A percentile compares a stretch with the other conserved stretches of the same genome.
Evolutionary conservation across 2,888 invertebrate genomes (phyloP).

Genomic region (Drosophila borborema): DNA sequence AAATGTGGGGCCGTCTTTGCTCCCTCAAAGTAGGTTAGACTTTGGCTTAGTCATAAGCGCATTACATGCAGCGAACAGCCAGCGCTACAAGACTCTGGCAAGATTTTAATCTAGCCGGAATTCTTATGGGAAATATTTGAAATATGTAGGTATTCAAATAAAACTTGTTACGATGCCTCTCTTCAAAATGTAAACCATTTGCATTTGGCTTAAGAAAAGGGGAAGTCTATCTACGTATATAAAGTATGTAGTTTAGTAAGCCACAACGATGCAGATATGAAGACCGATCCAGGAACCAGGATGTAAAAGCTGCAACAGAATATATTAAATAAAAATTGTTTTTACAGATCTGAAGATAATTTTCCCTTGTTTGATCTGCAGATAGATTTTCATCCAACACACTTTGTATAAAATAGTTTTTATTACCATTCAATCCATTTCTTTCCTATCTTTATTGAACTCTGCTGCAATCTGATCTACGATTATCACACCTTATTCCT

Average conservation of each 20-base stretch:
- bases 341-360: not conserved
- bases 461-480: not conserved
- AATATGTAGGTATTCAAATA: slow-evolving; percentile 26
- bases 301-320: not conserved
- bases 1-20: slow-evolving; percentile 43
- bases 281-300: not conserved
- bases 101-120: slow-evolving; percentile 47
- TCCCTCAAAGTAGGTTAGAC: slow-evolving; percentile 60
- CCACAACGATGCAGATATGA: not conserved
- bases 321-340: not conserved
- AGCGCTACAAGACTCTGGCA: slow-evolving; percentile 14
- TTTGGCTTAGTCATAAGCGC: slow-evolving; percentile 60
- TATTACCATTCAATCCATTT: not conserved
- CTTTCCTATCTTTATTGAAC: not conserved
- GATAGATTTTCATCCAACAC: not conserved
- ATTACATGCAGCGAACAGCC: slow-evolving; percentile 36
- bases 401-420: not conserved
- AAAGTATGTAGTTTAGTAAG: not conserved
- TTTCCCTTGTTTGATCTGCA: not conserved
- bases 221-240: not conserved
- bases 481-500: not conserved
- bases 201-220: not conserved
- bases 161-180: not conserved
- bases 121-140: slow-evolving; percentile 53
- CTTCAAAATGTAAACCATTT: not conserved